Evolutionary conservation across 2,113 vertebrate genomes (phyloP).

Genomic region (Sylvia atricapilla): DNA sequence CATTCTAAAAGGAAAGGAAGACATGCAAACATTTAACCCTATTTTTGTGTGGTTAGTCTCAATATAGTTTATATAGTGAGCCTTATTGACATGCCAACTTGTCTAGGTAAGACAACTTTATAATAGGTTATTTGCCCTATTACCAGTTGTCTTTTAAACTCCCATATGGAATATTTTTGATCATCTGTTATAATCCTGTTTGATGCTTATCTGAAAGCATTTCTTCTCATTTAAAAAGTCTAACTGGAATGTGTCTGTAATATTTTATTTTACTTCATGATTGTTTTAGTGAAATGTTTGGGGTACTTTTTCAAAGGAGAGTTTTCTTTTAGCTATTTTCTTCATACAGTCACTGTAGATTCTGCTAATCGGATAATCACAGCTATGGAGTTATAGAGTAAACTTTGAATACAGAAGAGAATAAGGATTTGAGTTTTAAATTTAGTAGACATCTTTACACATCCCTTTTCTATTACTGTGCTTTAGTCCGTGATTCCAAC

Average conservation of each 20-base stretch:
- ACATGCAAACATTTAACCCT: not conserved
- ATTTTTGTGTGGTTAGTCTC: not conserved
- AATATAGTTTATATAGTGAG: not conserved
- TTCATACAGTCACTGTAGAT: not conserved
- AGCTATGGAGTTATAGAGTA: not conserved
- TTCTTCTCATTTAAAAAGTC: conserved; percentile 3
- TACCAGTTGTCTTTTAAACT: not conserved
- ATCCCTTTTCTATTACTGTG: conserved; percentile 30
- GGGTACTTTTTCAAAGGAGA: not conserved
- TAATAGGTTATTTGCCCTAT: not conserved
- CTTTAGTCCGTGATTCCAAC: not conserved
- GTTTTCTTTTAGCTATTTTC: not conserved
- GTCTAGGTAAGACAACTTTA: not conserved
- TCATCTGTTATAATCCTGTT: conserved; percentile 1
- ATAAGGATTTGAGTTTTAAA: conserved; percentile 25
- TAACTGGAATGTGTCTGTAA: not conserved
- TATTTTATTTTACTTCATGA: not conserved
- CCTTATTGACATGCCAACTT: not conserved
- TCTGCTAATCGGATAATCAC: not conserved
- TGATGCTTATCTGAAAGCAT: not conserved
- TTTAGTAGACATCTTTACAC: conserved; percentile 37
- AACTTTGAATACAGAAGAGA: not conserved
- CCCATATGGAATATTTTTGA: conserved; percentile 2
- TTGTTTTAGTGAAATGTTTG: not conserved
- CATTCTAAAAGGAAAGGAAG: not conserved